A percentile compares a stretch with the other conserved stretches of the same genome.
phyloP scores from a whole-genome alignment of 2,888 invertebrate species.

The Trichacis sp. region DNA sequence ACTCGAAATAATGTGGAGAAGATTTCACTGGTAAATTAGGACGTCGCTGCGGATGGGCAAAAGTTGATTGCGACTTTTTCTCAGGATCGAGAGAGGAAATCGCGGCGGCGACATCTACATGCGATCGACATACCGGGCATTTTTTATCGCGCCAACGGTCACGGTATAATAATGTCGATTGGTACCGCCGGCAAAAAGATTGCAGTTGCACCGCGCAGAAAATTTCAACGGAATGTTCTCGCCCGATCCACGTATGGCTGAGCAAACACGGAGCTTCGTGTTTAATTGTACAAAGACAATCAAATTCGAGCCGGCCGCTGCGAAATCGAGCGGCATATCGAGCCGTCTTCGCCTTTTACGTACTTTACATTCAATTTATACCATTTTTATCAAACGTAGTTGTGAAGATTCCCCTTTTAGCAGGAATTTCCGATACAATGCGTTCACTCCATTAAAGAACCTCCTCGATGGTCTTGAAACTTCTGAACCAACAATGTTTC shows the following conservation, averaged over 20 bases:
- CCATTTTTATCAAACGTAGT: no score
- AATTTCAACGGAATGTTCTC: slow-evolving; percentile 26
- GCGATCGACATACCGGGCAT: slow-evolving; percentile 28
- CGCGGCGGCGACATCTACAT: slow-evolving; percentile 21
- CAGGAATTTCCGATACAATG: no score
- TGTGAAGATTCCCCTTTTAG: no score
- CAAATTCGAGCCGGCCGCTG: slow-evolving; percentile 42
- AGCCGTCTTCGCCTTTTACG: slow-evolving; percentile 17
- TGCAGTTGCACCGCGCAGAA: slow-evolving; percentile 25
- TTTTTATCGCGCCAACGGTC: slow-evolving; percentile 35
- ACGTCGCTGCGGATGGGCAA: no score
- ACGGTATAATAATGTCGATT: slow-evolving; percentile 38
- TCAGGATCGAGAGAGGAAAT: no score
- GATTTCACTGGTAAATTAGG: no score
- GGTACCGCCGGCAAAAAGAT: slow-evolving; percentile 40
- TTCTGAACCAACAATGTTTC: no score
- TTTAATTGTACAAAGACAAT: slow-evolving; percentile 55
- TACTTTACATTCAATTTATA: not conserved
- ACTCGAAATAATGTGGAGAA: no score
- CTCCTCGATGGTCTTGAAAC: no score
- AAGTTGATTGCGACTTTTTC: no score
- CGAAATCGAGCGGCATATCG: slow-evolving; percentile 40
- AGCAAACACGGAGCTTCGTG: not conserved
- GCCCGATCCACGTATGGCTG: not conserved
- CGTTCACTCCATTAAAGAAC: no score